Conservation (phyloP, 2,888 invertebrate species). For the Orchesellides sinensis region DNA sequence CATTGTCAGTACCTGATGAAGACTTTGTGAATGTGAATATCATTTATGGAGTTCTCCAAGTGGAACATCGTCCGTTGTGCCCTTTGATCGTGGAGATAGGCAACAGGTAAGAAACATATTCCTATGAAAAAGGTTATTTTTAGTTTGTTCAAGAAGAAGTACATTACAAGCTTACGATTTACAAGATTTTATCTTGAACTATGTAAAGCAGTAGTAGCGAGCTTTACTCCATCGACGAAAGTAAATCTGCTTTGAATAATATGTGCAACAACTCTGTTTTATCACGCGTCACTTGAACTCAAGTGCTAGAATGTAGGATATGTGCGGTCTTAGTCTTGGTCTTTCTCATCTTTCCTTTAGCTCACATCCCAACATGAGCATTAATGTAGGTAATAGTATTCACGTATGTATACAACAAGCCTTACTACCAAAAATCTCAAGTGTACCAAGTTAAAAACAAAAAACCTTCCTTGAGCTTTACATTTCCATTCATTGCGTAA, state of each 20-base stretch:
- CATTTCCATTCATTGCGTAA: conserved; percentile 44
- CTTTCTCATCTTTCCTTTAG: neutral
- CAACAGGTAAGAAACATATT: conserved; percentile 67
- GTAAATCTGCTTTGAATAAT: conserved; percentile 43
- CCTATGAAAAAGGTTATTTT: no score
- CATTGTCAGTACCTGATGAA: conserved; percentile 17
- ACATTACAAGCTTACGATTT: no score
- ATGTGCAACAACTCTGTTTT: conserved; percentile 23
- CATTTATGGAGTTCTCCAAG: conserved; percentile 71
- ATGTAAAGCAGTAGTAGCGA: neutral
- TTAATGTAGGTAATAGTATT: neutral
- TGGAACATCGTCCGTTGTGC: conserved; percentile 70
- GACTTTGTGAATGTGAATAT: conserved; percentile 69
- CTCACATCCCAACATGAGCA: conserved; percentile 19
- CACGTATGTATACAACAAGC: conserved; percentile 5
- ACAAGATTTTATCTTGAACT: no score
- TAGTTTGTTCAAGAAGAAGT: no score
- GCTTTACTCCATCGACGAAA: conserved; percentile 24
- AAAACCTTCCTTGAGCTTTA: conserved; percentile 39
- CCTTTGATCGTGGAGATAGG: conserved; percentile 74
- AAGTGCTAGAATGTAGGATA: conserved; percentile 27
- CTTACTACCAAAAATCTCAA: conserved; percentile 49
- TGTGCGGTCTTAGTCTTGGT: conserved; percentile 20
- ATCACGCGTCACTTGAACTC: conserved; percentile 54
- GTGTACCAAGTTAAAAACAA: conserved; percentile 51